Base-by-base conservation (phyloP, 2,797 vertebrate species). In the Synaphobranchus kaupii region DNA sequence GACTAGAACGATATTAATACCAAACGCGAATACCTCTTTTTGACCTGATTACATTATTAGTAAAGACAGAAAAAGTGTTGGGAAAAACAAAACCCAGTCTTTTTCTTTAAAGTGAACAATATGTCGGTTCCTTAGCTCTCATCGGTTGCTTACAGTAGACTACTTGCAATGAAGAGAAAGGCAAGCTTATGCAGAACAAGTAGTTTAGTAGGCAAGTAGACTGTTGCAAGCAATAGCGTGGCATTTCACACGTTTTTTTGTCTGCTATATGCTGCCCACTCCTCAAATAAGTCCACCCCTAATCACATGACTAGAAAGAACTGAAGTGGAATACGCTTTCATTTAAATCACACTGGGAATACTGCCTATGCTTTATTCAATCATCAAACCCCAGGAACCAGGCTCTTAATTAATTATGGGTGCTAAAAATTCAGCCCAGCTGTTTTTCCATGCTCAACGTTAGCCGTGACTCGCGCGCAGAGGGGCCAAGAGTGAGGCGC, bases 381-480 rank as follows among this genome's bases (percentile, higher is more conserved):
- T 96, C 94, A 94, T 95, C 94, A 95, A 94, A 95, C 95, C 94
- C 94, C 94, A 94, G 90, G 91, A 94, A 95, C 90, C 94, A 94
- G 94, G 90, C 92, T 92, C 92, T 96, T 96, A 95, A 96, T 96
- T 96, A 95, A 96, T 96, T 96, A 95, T 95, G 94, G 94, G 94
- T 91, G 94, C 94, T 94, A 95, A 95, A 95, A 95, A 95, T 95
- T 93, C 94, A 95, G 93, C 92, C 93, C 95, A 96, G 95, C 95
- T 96, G 94, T 95, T 95, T 94, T 91, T 90, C 85, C 88, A 84
- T 84, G 90, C 93, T 92, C 92, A 87, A 92, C 90, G 83, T 73
- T 86, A 84, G 87, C 90, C 88, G 90, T 88, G 92, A 89, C 91
- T 91, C 88, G 91, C 88, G 90, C 88, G 88, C 91, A 6, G 92